These are phyloP conservation scores for Anodontia alba DNA, from an alignment of 2,888 invertebrate genomes.

Conservation along the genomic window DNA sequence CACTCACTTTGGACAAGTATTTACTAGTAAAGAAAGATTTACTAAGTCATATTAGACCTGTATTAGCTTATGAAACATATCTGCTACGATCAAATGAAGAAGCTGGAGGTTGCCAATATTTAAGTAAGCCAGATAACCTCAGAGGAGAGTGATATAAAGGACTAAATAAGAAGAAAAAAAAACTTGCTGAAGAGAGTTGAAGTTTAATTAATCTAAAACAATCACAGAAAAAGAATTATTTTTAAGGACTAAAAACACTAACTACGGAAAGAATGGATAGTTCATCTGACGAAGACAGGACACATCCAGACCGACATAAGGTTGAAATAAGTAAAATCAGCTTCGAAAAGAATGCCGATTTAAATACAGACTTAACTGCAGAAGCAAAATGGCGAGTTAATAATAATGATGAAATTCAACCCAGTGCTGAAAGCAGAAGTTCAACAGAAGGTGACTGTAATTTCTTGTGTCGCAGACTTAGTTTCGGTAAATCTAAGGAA, in stretches of 20 bases:
- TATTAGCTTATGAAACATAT: neutral
- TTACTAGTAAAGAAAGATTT: conserved; percentile 14
- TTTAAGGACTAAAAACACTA: neutral
- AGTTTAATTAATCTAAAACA: too few species aligned
- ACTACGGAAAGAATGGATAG: neutral
- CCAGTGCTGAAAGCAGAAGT: neutral
- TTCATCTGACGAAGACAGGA: neutral
- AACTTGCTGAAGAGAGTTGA: too few species aligned
- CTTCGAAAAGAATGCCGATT: neutral
- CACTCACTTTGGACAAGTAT: conserved; percentile 15
- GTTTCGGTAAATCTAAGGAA: neutral
- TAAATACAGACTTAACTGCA: neutral
- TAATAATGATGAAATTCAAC: neutral
- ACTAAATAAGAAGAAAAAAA: too few species aligned
- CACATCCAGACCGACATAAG: neutral
- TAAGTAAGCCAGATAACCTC: neutral
- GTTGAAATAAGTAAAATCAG: neutral
- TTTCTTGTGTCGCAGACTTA: neutral
- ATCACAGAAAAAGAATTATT: too few species aligned
- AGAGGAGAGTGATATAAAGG: too few species aligned
- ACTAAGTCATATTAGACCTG: conserved; percentile 7
- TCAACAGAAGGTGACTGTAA: neutral
- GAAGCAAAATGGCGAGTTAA: neutral
- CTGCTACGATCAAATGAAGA: neutral
- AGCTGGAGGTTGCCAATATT: neutral